Evolutionary conservation across 2,888 invertebrate genomes (phyloP).

Genomic region (Villa cingulata): DNA sequence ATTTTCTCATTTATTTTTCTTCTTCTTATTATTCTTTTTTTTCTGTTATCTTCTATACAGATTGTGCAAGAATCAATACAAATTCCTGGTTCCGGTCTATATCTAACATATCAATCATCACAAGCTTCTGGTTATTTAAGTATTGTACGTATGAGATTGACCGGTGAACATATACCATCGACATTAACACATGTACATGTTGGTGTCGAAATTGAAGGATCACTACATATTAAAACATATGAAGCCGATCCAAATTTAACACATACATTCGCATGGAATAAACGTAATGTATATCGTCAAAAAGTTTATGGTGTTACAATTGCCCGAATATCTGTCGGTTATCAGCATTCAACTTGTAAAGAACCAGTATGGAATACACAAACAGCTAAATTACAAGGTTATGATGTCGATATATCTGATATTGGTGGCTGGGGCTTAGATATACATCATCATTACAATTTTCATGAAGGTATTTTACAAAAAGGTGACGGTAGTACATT

Average conservation of each 20-base stretch:
- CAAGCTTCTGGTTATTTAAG: conserved; percentile 90
- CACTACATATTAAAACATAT: conserved; percentile 79
- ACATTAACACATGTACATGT: conserved; percentile 82
- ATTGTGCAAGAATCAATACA: conserved; percentile 93
- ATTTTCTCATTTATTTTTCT: not conserved
- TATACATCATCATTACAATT: conserved; percentile 97
- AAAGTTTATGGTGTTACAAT: conserved; percentile 84
- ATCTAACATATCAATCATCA: conserved; percentile 90
- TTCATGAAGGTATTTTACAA: conserved; percentile 94
- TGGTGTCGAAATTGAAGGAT: conserved; percentile 84
- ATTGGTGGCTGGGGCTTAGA: conserved; percentile 97
- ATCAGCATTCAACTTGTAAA: conserved; percentile 79
- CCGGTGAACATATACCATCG: conserved; percentile 63
- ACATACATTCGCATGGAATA: conserved; percentile 96
- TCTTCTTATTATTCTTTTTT: conserved; percentile 2
- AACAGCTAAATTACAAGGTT: conserved; percentile 85
- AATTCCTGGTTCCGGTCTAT: conserved; percentile 85
- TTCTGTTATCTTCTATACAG: conserved; percentile 37
- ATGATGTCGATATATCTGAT: conserved; percentile 92
- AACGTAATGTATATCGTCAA: conserved; percentile 93
- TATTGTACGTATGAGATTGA: conserved; percentile 79
- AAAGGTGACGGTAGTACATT: conserved; percentile 94
- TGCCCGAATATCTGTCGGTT: conserved; percentile 83
- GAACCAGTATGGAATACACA: conserved; percentile 90
- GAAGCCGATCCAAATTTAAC: conserved; percentile 92